These are phyloP conservation scores for Timema cristinae DNA, from an alignment of 2,888 invertebrate species.

Conservation along the genomic window DNA sequence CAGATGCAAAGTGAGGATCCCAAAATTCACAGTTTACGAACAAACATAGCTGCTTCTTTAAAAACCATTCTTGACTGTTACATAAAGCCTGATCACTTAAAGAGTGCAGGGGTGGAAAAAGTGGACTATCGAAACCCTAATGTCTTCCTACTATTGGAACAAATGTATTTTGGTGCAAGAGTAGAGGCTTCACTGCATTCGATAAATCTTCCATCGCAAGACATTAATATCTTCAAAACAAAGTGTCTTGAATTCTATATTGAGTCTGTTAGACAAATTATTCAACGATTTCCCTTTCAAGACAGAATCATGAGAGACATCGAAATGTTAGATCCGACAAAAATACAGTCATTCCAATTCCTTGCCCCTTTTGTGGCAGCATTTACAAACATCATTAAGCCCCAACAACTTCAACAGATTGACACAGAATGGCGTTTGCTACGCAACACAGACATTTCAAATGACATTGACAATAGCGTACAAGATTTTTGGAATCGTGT, in stretches of 20 bases:
- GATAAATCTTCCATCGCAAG: not conserved
- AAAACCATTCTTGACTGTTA: not conserved
- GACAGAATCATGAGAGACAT: too few species aligned
- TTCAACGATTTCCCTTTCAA: not conserved
- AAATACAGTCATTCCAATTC: not conserved
- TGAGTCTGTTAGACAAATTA: not conserved
- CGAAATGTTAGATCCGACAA: conserved; percentile 3
- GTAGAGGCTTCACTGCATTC: not conserved
- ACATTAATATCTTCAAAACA: conserved; percentile 1
- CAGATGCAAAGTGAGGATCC: conserved; percentile 9
- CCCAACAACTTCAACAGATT: too few species aligned
- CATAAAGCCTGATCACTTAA: not conserved
- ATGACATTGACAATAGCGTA: too few species aligned
- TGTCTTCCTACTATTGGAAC: not conserved
- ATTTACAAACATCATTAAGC: too few species aligned
- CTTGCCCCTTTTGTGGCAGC: not conserved
- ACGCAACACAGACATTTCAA: too few species aligned
- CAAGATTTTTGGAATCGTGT: too few species aligned
- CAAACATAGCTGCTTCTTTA: not conserved
- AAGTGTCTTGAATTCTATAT: conserved; percentile 11
- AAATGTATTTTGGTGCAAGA: not conserved
- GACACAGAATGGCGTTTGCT: too few species aligned
- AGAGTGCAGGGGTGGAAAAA: not conserved
- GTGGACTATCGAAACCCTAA: not conserved
- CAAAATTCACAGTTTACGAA: not conserved